phyloP scores from a whole-genome alignment of 2,797 vertebrate species.

The Bucorvus abyssinicus region DNA sequence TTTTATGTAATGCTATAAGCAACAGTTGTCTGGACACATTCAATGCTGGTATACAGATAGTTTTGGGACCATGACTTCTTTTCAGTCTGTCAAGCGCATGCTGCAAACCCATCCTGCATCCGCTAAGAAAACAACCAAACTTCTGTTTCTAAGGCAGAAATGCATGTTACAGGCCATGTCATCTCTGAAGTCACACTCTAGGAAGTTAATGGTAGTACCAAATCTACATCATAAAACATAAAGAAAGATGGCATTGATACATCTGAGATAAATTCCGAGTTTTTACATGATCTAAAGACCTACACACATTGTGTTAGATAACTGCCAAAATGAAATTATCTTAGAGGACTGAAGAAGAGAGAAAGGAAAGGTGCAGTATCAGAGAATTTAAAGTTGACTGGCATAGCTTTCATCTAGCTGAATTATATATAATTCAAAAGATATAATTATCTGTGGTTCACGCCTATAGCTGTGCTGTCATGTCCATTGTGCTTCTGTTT shows the following conservation, averaged over 20 bases:
- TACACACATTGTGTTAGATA: background rate
- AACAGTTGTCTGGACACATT: background rate
- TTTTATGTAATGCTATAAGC: background rate
- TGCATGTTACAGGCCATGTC: background rate
- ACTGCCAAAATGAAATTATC: background rate
- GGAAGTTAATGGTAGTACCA: background rate
- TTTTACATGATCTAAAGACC: background rate
- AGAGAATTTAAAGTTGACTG: background rate
- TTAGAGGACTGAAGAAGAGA: background rate
- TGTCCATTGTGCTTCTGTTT: background rate
- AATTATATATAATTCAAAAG: background rate
- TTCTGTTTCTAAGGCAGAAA: background rate
- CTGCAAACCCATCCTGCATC: background rate
- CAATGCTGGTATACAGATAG: fast-evolving
- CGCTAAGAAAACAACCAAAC: background rate
- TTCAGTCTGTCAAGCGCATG: background rate
- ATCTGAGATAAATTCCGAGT: background rate
- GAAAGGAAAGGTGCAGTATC: background rate
- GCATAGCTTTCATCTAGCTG: background rate
- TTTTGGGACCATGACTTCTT: background rate
- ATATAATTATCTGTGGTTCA: background rate
- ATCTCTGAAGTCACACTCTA: background rate
- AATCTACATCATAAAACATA: background rate
- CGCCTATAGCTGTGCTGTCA: background rate
- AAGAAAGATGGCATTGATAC: background rate